Evolutionary conservation across 2,888 invertebrate species (phyloP).

Genomic region (Cerceris ruficornis): DNA sequence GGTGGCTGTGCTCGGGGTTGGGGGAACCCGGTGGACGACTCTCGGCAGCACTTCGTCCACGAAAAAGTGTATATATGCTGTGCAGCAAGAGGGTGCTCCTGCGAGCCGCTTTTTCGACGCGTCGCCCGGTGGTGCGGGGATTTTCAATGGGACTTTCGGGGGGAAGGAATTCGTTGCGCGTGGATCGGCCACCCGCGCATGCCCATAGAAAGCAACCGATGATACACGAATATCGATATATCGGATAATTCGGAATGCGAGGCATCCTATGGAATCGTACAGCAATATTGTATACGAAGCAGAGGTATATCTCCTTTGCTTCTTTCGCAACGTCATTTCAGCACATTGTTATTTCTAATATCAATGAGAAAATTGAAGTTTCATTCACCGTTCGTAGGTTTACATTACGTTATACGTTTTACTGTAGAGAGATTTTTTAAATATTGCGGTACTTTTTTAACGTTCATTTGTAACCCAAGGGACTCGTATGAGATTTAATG

Average conservation of each 20-base stretch:
- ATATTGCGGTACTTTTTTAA: too few species aligned
- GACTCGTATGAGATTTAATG: too few species aligned
- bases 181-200: slow-evolving; percentile 26
- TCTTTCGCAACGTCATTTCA: too few species aligned
- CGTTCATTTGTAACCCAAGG: too few species aligned
- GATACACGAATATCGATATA: slow-evolving; percentile 35
- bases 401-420: too few species aligned
- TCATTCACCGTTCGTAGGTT: too few species aligned
- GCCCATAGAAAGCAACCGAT: slow-evolving; percentile 8
- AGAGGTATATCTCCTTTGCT: background rate
- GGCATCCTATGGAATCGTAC: slow-evolving; percentile 4
- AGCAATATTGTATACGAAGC: background rate
- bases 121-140: slow-evolving; percentile 13
- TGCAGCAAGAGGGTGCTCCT: slow-evolving; percentile 34
- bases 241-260: slow-evolving; percentile 17
- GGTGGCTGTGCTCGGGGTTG: slow-evolving; percentile 32
- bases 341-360: too few species aligned
- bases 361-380: too few species aligned
- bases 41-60: slow-evolving; percentile 58
- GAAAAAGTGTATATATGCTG: slow-evolving; percentile 36
- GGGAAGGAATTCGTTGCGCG: slow-evolving; percentile 15
- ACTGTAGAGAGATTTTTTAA: too few species aligned
- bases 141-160: slow-evolving; percentile 43
- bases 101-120: slow-evolving; percentile 36
- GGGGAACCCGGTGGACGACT: slow-evolving; percentile 50